These are phyloP conservation scores for Staurois parvus DNA, from an alignment of 2,797 vertebrate genomes.

Conservation along the genomic window DNA sequence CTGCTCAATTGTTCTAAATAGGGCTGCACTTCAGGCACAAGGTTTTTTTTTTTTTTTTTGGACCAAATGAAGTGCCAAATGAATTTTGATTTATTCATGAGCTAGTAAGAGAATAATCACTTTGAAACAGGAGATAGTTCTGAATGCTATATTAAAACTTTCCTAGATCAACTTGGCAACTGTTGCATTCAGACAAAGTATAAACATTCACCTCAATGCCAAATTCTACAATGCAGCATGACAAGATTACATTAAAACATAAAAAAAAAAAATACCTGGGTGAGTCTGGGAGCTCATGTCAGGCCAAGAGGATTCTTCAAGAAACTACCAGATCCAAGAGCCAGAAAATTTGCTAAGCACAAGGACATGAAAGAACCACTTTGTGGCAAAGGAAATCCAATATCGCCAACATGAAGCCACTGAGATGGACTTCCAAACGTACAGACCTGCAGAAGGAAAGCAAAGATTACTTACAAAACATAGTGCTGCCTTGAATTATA, in stretches of 20 bases:
- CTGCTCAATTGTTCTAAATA: slow-evolving; percentile 20
- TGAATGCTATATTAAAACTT: background rate
- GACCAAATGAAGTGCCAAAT: background rate
- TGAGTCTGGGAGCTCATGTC: slow-evolving; percentile 62
- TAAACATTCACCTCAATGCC: background rate
- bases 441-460: slow-evolving; percentile 28
- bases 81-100: slow-evolving; percentile 21
- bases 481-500: background rate
- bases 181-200: background rate
- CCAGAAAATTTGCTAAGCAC: slow-evolving; percentile 10
- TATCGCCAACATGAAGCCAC: slow-evolving; percentile 52
- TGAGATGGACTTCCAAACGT: slow-evolving; percentile 7
- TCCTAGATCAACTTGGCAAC: background rate
- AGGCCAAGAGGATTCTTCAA: slow-evolving; percentile 41
- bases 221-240: background rate
- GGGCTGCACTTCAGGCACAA: slow-evolving; percentile 16
- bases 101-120: background rate
- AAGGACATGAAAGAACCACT: slow-evolving; percentile 26
- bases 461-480: background rate
- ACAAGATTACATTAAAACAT: background rate
- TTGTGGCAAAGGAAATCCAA: slow-evolving; percentile 26
- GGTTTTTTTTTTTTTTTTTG: slow-evolving; percentile 25
- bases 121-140: background rate
- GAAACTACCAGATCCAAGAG: slow-evolving; percentile 29
- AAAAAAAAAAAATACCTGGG: slow-evolving; percentile 43